These are phyloP conservation scores for Pituophis catenifer DNA, from an alignment of 2,113 vertebrate genomes.

Conservation along the genomic window DNA sequence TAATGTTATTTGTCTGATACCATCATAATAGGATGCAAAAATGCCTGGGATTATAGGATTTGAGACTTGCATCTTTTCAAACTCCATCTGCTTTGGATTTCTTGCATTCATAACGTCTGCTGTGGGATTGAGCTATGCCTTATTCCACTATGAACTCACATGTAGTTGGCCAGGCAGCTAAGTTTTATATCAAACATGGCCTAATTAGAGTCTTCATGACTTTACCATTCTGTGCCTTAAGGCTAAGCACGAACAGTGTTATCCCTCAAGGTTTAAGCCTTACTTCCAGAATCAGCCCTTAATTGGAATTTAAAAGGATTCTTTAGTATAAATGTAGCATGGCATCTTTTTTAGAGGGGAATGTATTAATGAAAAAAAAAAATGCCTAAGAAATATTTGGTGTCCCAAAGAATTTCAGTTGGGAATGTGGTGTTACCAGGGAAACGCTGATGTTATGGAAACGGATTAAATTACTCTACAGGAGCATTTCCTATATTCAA, in stretches of 20 bases:
- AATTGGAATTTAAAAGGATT: background rate
- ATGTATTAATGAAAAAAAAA: background rate
- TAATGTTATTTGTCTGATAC: background rate
- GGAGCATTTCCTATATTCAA: background rate
- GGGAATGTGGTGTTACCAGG: background rate
- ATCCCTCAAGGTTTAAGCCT: background rate
- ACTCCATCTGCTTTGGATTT: background rate
- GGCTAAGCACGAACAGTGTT: background rate
- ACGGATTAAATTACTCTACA: background rate
- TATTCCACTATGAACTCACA: background rate
- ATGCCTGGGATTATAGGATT: background rate
- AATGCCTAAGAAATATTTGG: background rate
- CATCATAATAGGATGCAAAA: background rate
- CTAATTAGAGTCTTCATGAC: background rate
- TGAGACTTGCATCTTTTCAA: background rate
- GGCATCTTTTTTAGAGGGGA: background rate
- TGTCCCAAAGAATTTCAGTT: background rate
- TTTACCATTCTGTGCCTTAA: background rate
- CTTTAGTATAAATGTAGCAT: background rate
- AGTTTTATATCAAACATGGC: background rate
- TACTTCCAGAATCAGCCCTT: background rate
- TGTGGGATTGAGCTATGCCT: background rate
- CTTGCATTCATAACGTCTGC: background rate
- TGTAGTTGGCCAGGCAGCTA: background rate
- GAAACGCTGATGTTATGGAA: background rate